Base-by-base conservation (phyloP, 2,113 vertebrate genomes). In the Syngnathoides biaculeatus region DNA sequence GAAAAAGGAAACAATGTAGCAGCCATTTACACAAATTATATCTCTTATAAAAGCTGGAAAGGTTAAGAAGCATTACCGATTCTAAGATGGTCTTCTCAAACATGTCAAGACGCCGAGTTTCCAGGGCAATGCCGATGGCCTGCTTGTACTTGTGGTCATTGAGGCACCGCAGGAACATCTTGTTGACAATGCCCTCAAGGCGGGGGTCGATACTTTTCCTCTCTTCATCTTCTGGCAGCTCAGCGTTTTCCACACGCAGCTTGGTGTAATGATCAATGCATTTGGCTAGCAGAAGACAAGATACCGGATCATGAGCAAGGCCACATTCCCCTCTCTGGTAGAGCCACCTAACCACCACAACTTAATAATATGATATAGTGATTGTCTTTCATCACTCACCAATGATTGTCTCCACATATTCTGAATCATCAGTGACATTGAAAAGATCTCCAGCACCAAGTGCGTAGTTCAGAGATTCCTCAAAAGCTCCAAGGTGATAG, bases 201-300 rank as follows among this genome's bases (percentile, higher is more conserved):
- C 98, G 95, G 42, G 95, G 94, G 80, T 99, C 98, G 0, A 99
- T 94, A 26, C 88, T 93, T 69, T 95, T 98, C 90, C 94, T 95
- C 79, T 98, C 95, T 74, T 97, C 95, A 8, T 94, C 95, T 82
- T 99, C 97, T 0, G 94, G 93, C 64, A 97, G 88, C 71, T 99
- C 98, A 0, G 96, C 94, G 26, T 99, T 99, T 88, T 96, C 98
- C 73, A 99, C 98, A 8, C 97, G 95, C 71, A 96, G 93, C 79
- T 98, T 98, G 72, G 97, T 99, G 71, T 99, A 99, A 85, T 99
- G 96, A 86, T 99, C 98, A 0, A 99, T 99, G 77, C 98, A 99
- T 89, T 99, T 99, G 79, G 98, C 98, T 99, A 64, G 77, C 19
- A 69, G 43, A 35, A 50, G 2, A 67, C 48, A 76, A 3, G 45